phyloP scores from a whole-genome alignment of 2,113 vertebrate genomes.

The Brachyhypopomus occidentalis region DNA sequence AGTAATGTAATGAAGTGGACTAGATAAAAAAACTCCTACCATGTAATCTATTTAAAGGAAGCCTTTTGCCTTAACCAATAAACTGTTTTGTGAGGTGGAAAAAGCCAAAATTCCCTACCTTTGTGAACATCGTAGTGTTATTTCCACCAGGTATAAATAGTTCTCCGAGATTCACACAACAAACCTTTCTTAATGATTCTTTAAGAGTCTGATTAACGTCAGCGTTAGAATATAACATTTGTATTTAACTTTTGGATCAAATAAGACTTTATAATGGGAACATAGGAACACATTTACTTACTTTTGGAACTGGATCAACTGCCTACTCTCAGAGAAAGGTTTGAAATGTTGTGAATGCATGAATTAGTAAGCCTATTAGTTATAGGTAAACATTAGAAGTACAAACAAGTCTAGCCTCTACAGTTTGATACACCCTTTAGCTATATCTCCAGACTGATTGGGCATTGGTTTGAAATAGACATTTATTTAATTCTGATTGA shows the following conservation, averaged over 20 bases:
- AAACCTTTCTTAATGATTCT: not conserved
- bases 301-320: constrained; percentile 14
- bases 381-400: constrained; percentile 20
- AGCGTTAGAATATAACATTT: not conserved
- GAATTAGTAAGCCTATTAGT: constrained; percentile 24
- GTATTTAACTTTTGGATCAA: not conserved
- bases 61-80: not conserved
- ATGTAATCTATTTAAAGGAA: not conserved
- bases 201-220: not conserved
- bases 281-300: not conserved
- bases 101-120: not conserved
- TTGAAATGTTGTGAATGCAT: constrained; percentile 35
- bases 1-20: constrained; percentile 4
- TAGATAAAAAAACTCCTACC: not conserved
- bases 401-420: not conserved
- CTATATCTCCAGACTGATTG: not conserved
- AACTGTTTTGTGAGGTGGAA: constrained; percentile 1
- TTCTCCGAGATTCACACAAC: not conserved
- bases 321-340: constrained; percentile 18
- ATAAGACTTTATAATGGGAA: not conserved
- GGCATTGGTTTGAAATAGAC: not conserved
- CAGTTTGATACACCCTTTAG: constrained; percentile 4
- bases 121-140: not conserved
- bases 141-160: not conserved
- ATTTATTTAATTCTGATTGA: no score